These are phyloP conservation scores for Solenopsis fugax DNA, from an alignment of 1,140 invertebrate species.

Conservation along the genomic window DNA sequence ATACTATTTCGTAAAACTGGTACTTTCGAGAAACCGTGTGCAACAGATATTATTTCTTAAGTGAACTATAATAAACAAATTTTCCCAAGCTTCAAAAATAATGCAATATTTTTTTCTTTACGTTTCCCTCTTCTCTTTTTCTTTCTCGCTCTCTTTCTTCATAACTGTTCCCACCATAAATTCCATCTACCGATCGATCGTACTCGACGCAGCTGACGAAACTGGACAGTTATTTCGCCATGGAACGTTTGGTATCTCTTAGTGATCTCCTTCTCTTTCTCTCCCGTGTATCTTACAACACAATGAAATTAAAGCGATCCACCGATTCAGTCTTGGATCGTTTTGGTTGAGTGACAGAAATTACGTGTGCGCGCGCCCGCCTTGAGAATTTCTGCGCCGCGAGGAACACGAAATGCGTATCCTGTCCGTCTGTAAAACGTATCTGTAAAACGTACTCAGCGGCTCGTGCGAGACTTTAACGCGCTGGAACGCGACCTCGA, in stretches of 20 bases:
- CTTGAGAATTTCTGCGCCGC: constrained; percentile 38
- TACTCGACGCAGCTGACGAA: constrained; percentile 52
- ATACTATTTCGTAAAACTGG: neutral
- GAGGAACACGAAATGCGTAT: constrained; percentile 34
- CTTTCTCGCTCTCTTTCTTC: neutral
- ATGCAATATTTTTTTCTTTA: neutral
- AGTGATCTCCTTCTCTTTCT: neutral
- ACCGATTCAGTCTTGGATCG: neutral
- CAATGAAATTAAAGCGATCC: constrained; percentile 43
- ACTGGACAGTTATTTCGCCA: constrained; percentile 63
- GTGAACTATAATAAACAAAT: neutral
- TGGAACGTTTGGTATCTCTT: constrained; percentile 36
- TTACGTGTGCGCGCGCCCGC: neutral
- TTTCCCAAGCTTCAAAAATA: neutral
- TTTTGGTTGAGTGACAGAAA: constrained; percentile 36
- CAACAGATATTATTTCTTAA: neutral
- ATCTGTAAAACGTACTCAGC: constrained; percentile 23
- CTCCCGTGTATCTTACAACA: neutral
- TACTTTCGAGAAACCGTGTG: neutral
- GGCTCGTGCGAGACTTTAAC: constrained; percentile 52
- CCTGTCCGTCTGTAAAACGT: constrained; percentile 11
- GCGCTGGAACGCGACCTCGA: constrained; percentile 58
- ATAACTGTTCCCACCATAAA: constrained; percentile 51
- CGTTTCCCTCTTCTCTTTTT: neutral
- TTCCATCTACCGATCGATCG: constrained; percentile 52